Percentiles rank a stretch among this genome's conserved stretches.
Evolutionary conservation across 1,140 invertebrate species (phyloP).

Genomic region (Venturia canescens): DNA sequence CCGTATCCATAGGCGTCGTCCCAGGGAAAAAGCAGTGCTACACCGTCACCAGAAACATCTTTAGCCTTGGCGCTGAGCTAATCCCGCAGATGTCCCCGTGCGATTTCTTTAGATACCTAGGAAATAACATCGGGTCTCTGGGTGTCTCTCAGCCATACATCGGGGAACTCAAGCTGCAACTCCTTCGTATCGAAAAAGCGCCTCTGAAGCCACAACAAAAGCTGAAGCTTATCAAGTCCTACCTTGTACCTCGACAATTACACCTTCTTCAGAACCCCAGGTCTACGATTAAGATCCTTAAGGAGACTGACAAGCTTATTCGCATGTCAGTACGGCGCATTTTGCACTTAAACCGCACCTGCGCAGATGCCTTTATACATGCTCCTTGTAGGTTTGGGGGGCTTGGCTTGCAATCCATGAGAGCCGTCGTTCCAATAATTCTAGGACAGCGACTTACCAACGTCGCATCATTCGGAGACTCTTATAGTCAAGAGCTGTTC

Average conservation of each 20-base stretch:
- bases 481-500: neutral
- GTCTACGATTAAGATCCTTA: conserved; percentile 24
- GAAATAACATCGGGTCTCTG: conserved; percentile 38
- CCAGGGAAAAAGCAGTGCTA: conserved; percentile 49
- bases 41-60: neutral
- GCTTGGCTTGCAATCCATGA: conserved; percentile 36
- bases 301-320: conserved; percentile 38
- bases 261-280: conserved; percentile 34
- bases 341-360: conserved; percentile 39
- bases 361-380: conserved; percentile 37
- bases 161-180: neutral
- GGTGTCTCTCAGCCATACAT: conserved; percentile 47
- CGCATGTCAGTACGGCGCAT: conserved; percentile 29
- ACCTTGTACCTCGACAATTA: conserved; percentile 32
- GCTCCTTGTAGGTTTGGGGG: conserved; percentile 42
- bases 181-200: conserved; percentile 27
- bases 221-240: conserved; percentile 42
- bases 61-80: neutral
- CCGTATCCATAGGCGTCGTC: conserved; percentile 8
- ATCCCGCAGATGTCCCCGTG: neutral
- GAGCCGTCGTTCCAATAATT: neutral
- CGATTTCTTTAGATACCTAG: conserved; percentile 55
- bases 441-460: neutral
- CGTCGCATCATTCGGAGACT: neutral
- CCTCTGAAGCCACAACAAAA: conserved; percentile 54